A percentile compares a stretch with the other conserved stretches of the same genome.
Evolutionary conservation across 2,797 vertebrate species (phyloP).

Genomic region (Hemitrygon akajei): DNA sequence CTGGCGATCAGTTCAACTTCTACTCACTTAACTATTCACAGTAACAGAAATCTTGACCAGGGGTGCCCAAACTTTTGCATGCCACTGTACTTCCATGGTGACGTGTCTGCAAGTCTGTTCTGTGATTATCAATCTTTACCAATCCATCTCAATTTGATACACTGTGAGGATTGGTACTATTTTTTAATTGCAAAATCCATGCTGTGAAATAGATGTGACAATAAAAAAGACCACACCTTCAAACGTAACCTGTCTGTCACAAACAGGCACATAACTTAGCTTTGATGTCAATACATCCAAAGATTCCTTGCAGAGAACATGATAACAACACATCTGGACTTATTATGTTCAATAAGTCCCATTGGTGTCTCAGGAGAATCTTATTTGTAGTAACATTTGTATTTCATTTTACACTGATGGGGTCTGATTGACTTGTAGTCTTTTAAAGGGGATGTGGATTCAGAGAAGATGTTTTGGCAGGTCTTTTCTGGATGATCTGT

Average conservation of each 20-base stretch:
- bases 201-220: not conserved
- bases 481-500: not conserved
- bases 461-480: not conserved
- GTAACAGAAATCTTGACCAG: too few relatives aligned
- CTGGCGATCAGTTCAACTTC: too few relatives aligned
- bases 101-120: too few relatives aligned
- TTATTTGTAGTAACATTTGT: not conserved
- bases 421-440: not conserved
- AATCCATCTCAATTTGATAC: not conserved
- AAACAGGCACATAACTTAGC: not conserved
- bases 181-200: not conserved
- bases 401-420: not conserved
- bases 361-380: not conserved
- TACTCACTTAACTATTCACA: too few relatives aligned
- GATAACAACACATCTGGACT: not conserved
- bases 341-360: not conserved
- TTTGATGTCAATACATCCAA: not conserved
- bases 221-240: not conserved
- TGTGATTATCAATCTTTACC: not conserved
- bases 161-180: not conserved
- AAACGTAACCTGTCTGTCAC: not conserved
- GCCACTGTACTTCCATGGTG: too few relatives aligned
- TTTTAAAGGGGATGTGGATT: not conserved
- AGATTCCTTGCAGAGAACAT: not conserved
- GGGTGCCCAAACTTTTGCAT: too few relatives aligned